Percentiles rank a stretch among this genome's conserved stretches.
These are phyloP conservation scores for Suncus etruscus DNA, from an alignment of 2,113 vertebrate genomes.

Conservation along the genomic window DNA sequence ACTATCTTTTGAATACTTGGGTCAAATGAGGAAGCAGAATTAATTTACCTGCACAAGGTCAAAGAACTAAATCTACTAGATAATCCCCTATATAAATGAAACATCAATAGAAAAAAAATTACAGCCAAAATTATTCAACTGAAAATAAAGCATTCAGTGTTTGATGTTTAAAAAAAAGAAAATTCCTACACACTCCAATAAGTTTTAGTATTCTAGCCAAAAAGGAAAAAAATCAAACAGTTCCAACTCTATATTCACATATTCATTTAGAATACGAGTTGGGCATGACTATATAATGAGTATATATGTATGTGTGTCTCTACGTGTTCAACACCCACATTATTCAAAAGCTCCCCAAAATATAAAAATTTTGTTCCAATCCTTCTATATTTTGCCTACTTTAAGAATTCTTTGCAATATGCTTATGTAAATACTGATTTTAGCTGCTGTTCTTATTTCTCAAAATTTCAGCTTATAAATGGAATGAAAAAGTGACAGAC, in stretches of 20 bases:
- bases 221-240: slow-evolving; percentile 57
- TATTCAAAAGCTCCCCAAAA: slow-evolving; percentile 75
- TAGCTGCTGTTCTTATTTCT: slow-evolving; percentile 78
- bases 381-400: slow-evolving; percentile 80
- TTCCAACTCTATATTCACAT: slow-evolving; percentile 74
- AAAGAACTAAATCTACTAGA: background rate
- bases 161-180: slow-evolving; percentile 50
- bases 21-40: background rate
- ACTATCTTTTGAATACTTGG: background rate
- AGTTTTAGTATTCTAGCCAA: slow-evolving; percentile 75
- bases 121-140: slow-evolving; percentile 47
- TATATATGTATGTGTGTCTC: slow-evolving; percentile 28
- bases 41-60: background rate
- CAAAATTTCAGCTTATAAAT: slow-evolving; percentile 72
- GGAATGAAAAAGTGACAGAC: slow-evolving; percentile 77
- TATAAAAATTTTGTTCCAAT: slow-evolving; percentile 78
- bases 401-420: slow-evolving; percentile 79
- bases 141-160: slow-evolving; percentile 58
- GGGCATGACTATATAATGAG: slow-evolving; percentile 48
- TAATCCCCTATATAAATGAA: slow-evolving; percentile 1
- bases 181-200: slow-evolving; percentile 74
- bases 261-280: slow-evolving; percentile 70
- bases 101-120: slow-evolving; percentile 25
- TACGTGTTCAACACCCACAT: slow-evolving; percentile 79
- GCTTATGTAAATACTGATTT: slow-evolving; percentile 81